Evolutionary conservation across 2,797 vertebrate genomes (phyloP).

Genomic region (Chlorospingus flavigularis): DNA sequence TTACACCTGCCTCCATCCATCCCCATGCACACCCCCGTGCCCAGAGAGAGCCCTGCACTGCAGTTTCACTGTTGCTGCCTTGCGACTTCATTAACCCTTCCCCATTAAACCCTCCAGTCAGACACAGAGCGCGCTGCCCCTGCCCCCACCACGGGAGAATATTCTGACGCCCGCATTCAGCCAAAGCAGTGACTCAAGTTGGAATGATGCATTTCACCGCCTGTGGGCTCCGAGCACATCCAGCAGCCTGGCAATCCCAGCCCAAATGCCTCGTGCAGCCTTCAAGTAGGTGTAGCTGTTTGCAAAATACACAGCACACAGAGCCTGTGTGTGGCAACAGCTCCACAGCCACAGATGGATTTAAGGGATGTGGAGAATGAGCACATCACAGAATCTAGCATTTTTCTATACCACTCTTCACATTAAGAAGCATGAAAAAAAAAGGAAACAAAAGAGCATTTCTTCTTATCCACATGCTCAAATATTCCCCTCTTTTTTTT

Average conservation of each 20-base stretch:
- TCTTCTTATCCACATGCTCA: background rate
- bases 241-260: background rate
- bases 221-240: background rate
- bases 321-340: conserved; percentile 26
- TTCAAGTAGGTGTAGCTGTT: conserved; percentile 34
- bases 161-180: background rate
- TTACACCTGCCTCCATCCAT: conserved; percentile 26
- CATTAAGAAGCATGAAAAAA: background rate
- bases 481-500: background rate
- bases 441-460: background rate
- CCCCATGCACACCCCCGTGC: background rate
- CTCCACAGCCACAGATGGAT: conserved; percentile 16
- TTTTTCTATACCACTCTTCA: background rate
- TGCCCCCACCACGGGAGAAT: background rate
- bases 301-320: background rate
- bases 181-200: background rate
- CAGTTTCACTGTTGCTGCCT: background rate
- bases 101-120: background rate
- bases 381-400: background rate
- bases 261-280: background rate
- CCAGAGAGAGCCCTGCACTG: background rate
- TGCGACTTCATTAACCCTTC: background rate
- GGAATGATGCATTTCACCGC: background rate
- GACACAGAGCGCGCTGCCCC: background rate
- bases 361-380: background rate